Evolutionary conservation across 2,797 vertebrate genomes (phyloP), one percentile per base, ranked within the genome.

Genomic region (Sebastes dallii): DNA sequence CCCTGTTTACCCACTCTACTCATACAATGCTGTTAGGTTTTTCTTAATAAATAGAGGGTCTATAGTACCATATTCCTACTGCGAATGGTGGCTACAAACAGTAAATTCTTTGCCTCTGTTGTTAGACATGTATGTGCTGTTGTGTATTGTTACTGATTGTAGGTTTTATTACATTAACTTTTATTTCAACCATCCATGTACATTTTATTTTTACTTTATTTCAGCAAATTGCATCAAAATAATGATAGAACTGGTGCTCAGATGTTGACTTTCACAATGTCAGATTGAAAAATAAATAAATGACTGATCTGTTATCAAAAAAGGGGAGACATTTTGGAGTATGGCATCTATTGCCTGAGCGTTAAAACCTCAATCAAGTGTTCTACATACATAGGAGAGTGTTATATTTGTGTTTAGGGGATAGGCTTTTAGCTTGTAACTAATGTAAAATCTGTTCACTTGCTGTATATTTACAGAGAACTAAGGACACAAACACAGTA

Each of bases 101-200:
- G 50, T 54, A 3, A 60, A 24, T 34, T 55, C 7, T 76, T 65
- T 75, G 46, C 42, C 42, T 58, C 34, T 64, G 9, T 67, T 65
- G 27, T 81, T 60, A 74, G 69, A 69, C 65, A 66, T 73, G 65
- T 78, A 29, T 55, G 42, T 81, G 78, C 66, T 81, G 55, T 88
- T 87, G 27, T 83, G 60, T 81, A 36, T 77, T 72, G 71, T 82
- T 82, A 66, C 25, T 77, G 29, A 74, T 39, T 83, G 59, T 80
- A 25, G 64, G 39, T 70, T 77, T 78, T 74, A 70, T 75, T 65
- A 67, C 39, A 66, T 56, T 58, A 78, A 78, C 58, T 56, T 65
- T 68, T 68, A 81, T 67, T 68, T 72, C 30, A 70, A 24, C 27
- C 13, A 59, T 62, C 64, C 6, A 5, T 83, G 60, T 71, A 66